Percentiles rank a stretch among this genome's conserved stretches.
Evolutionary conservation across 2,113 vertebrate species (phyloP).

Genomic region (Thunnus thynnus): DNA sequence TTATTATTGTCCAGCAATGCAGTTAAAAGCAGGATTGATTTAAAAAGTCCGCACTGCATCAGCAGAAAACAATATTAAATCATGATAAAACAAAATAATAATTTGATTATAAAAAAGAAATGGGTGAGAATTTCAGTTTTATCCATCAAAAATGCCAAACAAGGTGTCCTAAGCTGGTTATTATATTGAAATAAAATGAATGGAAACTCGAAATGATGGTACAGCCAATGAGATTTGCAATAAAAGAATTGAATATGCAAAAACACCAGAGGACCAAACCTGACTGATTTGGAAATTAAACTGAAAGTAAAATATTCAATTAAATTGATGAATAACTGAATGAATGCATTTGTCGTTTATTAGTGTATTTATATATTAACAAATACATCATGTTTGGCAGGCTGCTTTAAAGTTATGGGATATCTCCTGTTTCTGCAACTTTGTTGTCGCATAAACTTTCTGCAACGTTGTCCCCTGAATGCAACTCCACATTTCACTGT

Average conservation of each 20-base stretch:
- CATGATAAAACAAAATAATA: too few relatives aligned
- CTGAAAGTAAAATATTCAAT: too few relatives aligned
- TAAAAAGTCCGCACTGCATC: too few relatives aligned
- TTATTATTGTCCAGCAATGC: not conserved
- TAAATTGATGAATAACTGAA: too few relatives aligned
- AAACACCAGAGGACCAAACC: not conserved
- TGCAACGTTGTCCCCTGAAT: slow-evolving; percentile 15
- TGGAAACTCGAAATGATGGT: too few relatives aligned
- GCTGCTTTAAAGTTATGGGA: not conserved
- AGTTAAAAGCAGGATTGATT: too few relatives aligned
- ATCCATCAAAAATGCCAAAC: not conserved
- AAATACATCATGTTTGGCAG: not conserved
- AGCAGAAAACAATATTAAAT: too few relatives aligned
- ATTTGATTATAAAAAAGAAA: too few relatives aligned
- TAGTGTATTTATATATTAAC: not conserved
- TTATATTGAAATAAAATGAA: not conserved
- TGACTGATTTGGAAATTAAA: not conserved
- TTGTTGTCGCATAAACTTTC: not conserved
- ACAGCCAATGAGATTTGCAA: not conserved
- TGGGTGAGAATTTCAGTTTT: too few relatives aligned
- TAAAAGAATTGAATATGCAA: not conserved
- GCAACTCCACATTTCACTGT: slow-evolving; percentile 17
- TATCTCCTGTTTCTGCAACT: not conserved
- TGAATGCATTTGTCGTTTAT: not conserved
- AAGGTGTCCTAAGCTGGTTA: not conserved